These are phyloP conservation scores for Carabus problematicus DNA, from an alignment of 2,888 invertebrate genomes.

Conservation along the genomic window DNA sequence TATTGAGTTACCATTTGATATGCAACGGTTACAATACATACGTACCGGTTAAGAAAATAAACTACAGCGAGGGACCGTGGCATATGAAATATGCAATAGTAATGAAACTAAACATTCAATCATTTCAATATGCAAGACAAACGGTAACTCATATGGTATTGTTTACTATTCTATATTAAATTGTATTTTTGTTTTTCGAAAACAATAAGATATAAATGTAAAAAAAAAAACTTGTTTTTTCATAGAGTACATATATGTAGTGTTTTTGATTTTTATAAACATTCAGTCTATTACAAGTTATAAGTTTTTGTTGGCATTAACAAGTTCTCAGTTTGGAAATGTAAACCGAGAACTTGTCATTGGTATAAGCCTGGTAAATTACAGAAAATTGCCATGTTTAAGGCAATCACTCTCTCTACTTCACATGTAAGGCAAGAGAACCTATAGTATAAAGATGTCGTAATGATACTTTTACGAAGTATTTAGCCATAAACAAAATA, in stretches of 20 bases:
- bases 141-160: conserved; percentile 29
- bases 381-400: conserved; percentile 9
- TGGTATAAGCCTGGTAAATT: too few species aligned
- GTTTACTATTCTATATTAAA: conserved; percentile 19
- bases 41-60: conserved; percentile 25
- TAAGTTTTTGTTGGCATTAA: conserved; percentile 18
- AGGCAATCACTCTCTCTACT: conserved; percentile 15
- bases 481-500: background rate
- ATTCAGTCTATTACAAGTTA: conserved; percentile 34
- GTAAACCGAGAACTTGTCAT: too few species aligned
- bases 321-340: background rate
- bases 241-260: conserved; percentile 18
- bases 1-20: conserved; percentile 41
- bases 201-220: too few species aligned
- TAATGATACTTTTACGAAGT: background rate
- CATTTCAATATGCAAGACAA: conserved; percentile 19
- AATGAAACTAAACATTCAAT: background rate
- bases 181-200: too few species aligned
- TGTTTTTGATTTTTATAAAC: conserved; percentile 35
- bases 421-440: too few species aligned
- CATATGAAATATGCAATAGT: too few species aligned
- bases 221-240: too few species aligned
- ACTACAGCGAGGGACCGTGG: background rate
- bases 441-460: too few species aligned
- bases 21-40: conserved; percentile 15